Percentiles rank a stretch among this genome's conserved stretches.
phyloP scores from a whole-genome alignment of 1,140 invertebrate species.

The Trachymyrmex septentrionalis region DNA sequence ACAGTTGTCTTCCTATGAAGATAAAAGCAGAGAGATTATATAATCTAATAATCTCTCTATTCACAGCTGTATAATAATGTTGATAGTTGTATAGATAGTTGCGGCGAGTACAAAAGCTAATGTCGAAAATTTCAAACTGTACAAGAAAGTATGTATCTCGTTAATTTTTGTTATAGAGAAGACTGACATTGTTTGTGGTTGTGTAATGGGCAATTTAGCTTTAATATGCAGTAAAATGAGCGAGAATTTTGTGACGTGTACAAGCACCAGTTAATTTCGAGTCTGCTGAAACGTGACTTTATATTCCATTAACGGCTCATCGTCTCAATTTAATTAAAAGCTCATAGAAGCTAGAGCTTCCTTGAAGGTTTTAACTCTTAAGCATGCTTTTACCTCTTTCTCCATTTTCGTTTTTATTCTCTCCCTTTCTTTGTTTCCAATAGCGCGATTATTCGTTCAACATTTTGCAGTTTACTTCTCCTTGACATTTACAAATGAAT shows the following conservation, averaged over 20 bases:
- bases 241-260: neutral
- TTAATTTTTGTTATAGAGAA: neutral
- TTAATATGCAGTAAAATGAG: constrained; percentile 26
- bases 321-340: constrained; percentile 64
- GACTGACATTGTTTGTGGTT: neutral
- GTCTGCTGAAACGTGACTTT: constrained; percentile 43
- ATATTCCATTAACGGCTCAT: constrained; percentile 61
- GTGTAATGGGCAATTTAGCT: neutral
- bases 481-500: constrained; percentile 32
- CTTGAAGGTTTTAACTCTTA: constrained; percentile 44
- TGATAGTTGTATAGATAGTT: neutral
- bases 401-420: constrained; percentile 16
- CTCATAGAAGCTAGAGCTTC: constrained; percentile 57
- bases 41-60: constrained; percentile 2
- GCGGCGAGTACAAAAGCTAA: neutral
- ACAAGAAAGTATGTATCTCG: neutral
- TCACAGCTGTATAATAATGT: neutral
- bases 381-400: constrained; percentile 36
- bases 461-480: neutral
- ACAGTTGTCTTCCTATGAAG: neutral
- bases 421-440: neutral
- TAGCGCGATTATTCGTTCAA: constrained; percentile 26
- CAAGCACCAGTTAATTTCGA: constrained; percentile 31
- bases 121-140: neutral
- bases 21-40: neutral